Conservation (phyloP, 2,797 vertebrate species). For the Hydrophis major region DNA sequence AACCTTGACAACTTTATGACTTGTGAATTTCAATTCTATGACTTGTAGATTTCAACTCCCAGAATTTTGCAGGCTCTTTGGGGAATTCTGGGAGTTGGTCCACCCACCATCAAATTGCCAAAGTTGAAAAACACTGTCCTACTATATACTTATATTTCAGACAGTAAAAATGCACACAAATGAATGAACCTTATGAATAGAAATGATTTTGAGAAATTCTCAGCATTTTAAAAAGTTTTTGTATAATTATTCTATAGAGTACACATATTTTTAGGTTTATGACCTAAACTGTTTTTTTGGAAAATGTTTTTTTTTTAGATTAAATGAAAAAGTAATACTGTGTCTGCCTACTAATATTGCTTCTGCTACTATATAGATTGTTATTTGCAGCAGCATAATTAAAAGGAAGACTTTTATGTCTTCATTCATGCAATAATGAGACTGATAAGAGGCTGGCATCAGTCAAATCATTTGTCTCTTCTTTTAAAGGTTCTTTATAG, state of each 20-base stretch:
- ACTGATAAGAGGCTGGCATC: not conserved
- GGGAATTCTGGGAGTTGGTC: not conserved
- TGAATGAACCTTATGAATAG: not conserved
- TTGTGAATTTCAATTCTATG: too few relatives aligned
- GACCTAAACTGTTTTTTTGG: too few relatives aligned
- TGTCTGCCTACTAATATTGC: too few relatives aligned
- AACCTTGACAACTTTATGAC: too few relatives aligned
- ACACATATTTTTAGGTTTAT: constrained; percentile 16
- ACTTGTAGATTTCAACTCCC: too few relatives aligned
- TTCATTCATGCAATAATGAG: not conserved
- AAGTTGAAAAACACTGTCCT: not conserved
- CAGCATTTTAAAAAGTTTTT: not conserved
- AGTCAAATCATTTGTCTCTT: not conserved
- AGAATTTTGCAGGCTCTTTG: too few relatives aligned
- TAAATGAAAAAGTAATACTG: not conserved
- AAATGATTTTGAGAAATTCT: not conserved
- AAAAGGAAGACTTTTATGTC: not conserved
- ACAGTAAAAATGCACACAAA: not conserved
- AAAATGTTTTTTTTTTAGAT: not conserved
- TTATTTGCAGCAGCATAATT: not conserved
- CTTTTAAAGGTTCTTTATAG: not conserved
- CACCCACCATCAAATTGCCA: not conserved
- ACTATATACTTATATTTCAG: not conserved
- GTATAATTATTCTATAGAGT: not conserved
- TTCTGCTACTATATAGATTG: not conserved